These are phyloP conservation scores for Clanis bilineata DNA, from an alignment of 2,888 invertebrate genomes.

Conservation along the genomic window DNA sequence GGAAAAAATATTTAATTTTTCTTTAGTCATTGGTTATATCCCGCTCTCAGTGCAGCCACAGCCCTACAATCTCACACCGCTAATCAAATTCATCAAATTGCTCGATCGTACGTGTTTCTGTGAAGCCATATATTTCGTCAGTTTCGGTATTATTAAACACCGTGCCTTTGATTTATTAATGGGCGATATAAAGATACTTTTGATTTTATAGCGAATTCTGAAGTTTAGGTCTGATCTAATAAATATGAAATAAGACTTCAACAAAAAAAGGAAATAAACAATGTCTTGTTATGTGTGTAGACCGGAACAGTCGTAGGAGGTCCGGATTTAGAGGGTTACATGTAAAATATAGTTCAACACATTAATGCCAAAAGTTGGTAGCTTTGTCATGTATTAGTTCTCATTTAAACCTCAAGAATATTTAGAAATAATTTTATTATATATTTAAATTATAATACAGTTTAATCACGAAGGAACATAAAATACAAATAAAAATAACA, in stretches of 20 bases:
- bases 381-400: neutral
- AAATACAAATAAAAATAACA: neutral
- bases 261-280: no score
- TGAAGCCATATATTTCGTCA: neutral
- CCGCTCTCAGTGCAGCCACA: neutral
- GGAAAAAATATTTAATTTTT: no score
- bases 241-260: no score
- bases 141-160: neutral
- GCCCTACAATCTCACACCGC: constrained; percentile 22
- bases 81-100: constrained; percentile 41
- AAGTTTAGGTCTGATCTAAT: no score
- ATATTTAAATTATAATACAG: neutral
- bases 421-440: neutral
- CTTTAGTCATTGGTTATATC: no score
- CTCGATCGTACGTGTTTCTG: constrained; percentile 15
- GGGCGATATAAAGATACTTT: neutral
- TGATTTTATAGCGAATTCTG: no score
- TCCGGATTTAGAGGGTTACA: no score
- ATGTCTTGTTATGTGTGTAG: no score
- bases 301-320: no score
- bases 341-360: no score
- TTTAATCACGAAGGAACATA: neutral
- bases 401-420: neutral
- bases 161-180: neutral
- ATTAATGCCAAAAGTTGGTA: no score